phyloP scores from a whole-genome alignment of 2,797 vertebrate species.

The Bovichtus variegatus region DNA sequence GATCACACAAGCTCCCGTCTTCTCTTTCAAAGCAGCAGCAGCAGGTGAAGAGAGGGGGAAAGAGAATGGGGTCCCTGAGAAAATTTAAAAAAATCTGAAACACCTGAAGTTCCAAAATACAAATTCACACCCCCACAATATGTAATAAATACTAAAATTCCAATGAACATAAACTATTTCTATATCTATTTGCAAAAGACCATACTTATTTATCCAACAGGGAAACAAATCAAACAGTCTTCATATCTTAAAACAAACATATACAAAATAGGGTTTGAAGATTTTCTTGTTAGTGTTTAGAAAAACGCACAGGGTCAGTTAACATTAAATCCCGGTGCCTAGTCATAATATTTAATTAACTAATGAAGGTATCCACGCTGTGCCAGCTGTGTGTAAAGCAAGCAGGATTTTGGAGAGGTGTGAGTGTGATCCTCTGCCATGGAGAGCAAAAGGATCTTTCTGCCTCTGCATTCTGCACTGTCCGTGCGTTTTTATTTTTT shows the following conservation, averaged over 20 bases:
- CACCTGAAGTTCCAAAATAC: not conserved
- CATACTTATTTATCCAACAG: not conserved
- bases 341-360: not conserved
- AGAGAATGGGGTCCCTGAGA: not conserved
- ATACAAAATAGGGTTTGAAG: not conserved
- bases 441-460: constrained; percentile 9
- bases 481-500: constrained; percentile 17
- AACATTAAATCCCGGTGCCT: not conserved
- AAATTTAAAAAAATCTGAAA: not conserved
- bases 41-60: not conserved
- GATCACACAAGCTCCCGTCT: not conserved
- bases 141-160: not conserved
- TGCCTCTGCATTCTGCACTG: not conserved
- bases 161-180: not conserved
- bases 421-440: not conserved
- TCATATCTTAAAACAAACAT: not conserved
- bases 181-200: not conserved
- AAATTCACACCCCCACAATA: not conserved
- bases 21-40: not conserved
- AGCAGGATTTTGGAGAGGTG: constrained; percentile 10
- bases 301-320: not conserved
- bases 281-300: no score
- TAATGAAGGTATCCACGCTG: constrained; percentile 4
- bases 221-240: not conserved
- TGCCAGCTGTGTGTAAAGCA: not conserved